These are phyloP conservation scores for Doryteuthis pealeii DNA, from an alignment of 1,140 invertebrate genomes.

Conservation along the genomic window DNA sequence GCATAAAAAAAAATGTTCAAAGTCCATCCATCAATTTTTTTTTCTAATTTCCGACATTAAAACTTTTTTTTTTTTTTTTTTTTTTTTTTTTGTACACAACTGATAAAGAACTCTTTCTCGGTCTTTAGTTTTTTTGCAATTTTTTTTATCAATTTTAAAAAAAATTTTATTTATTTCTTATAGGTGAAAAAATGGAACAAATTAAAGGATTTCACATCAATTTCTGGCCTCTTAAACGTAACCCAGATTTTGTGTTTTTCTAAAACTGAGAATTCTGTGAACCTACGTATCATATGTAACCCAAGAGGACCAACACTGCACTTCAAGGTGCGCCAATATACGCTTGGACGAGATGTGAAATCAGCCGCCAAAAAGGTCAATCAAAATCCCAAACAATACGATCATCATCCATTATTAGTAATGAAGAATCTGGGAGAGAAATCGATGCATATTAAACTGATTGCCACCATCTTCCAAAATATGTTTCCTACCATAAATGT, in stretches of 20 bases:
- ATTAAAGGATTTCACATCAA: conserved; percentile 89
- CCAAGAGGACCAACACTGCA: conserved; percentile 74
- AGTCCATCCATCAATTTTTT: too few species aligned
- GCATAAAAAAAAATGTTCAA: too few species aligned
- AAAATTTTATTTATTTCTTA: neutral
- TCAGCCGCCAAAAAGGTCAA: conserved; percentile 80
- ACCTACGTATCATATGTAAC: conserved; percentile 77
- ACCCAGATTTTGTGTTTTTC: conserved; percentile 87
- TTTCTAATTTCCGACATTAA: neutral
- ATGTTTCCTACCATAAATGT: conserved; percentile 98
- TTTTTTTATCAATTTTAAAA: too few species aligned
- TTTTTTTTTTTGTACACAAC: too few species aligned
- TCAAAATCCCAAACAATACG: conserved; percentile 71
- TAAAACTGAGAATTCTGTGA: conserved; percentile 77
- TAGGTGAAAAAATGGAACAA: conserved; percentile 83
- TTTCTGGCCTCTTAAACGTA: conserved; percentile 85
- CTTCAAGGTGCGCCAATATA: conserved; percentile 84
- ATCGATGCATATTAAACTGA: conserved; percentile 81
- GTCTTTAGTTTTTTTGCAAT: neutral
- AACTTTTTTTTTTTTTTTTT: neutral
- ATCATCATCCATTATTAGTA: conserved; percentile 84
- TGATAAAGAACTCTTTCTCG: neutral
- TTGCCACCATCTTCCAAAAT: conserved; percentile 95
- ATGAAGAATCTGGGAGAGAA: conserved; percentile 87
- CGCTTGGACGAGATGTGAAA: conserved; percentile 81